Conservation (phyloP, 2,888 invertebrate species). For the Tenthredo mesomela region DNA sequence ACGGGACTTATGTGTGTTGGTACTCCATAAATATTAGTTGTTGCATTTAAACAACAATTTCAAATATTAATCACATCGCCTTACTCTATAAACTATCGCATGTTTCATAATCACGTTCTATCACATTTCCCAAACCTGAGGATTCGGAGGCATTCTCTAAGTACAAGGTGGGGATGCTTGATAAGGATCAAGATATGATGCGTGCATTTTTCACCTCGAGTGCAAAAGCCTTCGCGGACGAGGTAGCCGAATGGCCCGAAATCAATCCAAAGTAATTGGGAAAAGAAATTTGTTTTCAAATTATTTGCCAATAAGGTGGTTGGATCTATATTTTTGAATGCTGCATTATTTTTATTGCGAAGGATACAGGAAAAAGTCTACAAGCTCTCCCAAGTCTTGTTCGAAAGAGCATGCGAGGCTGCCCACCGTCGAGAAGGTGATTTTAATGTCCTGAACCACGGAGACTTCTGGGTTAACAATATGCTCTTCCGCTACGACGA, state of each 20-base stretch:
- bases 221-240: not conserved
- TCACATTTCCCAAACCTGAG: not conserved
- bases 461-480: conserved; percentile 74
- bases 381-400: conserved; percentile 53
- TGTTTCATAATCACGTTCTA: not conserved
- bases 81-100: not conserved
- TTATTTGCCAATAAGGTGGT: not conserved
- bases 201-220: not conserved
- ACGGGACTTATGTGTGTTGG: not conserved
- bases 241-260: conserved; percentile 21
- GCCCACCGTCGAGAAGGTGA: conserved; percentile 57
- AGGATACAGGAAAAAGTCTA: conserved; percentile 54
- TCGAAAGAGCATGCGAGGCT: conserved; percentile 53
- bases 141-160: not conserved
- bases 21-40: not conserved
- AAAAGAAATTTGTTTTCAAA: not conserved
- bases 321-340: not conserved
- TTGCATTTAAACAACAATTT: not conserved
- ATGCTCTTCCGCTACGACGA: conserved; percentile 73
- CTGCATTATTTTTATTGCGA: not conserved
- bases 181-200: not conserved
- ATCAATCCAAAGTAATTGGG: conserved; percentile 14
- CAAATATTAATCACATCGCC: not conserved
- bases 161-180: not conserved
- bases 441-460: conserved; percentile 73